Base-by-base conservation (phyloP, 64 coral and sea anemone species). In the Platygyra sinensis region DNA sequence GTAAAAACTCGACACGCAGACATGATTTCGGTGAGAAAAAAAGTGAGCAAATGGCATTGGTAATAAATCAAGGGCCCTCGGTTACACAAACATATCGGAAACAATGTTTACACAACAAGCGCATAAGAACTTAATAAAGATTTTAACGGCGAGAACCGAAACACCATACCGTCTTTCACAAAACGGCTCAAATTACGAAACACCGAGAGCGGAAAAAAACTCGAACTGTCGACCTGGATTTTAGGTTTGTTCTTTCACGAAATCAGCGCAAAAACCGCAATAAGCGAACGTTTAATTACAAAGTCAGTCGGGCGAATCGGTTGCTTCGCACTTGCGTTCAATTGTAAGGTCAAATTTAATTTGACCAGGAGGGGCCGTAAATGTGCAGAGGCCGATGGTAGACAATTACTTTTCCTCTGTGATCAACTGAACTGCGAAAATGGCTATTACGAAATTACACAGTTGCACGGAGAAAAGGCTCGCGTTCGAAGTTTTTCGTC, bases 271-370 rank as follows among this genome's bases (percentile, higher is more conserved):
- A 8, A 14, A 42, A 39, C 30, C 18, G 61, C 57, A 20, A 33
- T 38, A 10, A 84, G 8, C 11, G 10, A 84, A 49, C 29, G 19
- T 85, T 85, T 85, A 85, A 85, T 85, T 85, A 85, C 62, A 85
- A 85, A 85, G 17, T 85, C 81, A 85, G 17, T 64, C 20, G 62
- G 36, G 81, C 61, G 81, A 72, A 85, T 85, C 81, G 39, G 19
- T 29, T 8, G 60, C 24, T 85, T 85, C 81, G 46, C 81, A 85
- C 81, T 71, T 85, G 19, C 65, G 36, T 85, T 72, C 33, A 46
- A 71, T 85, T 83, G 22, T 24, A 20, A 83, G 81, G 62, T 85
- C 81, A 85, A 12, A 42, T 67, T 71, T 85, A 85, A 85, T 85
- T 85, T 85, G 81, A 63, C 36, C 81, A 63, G 81, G 63, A 85